Evolutionary conservation across 2,113 vertebrate species (phyloP), one percentile per base, ranked within the genome.

Genomic region (Eublepharis macularius): DNA sequence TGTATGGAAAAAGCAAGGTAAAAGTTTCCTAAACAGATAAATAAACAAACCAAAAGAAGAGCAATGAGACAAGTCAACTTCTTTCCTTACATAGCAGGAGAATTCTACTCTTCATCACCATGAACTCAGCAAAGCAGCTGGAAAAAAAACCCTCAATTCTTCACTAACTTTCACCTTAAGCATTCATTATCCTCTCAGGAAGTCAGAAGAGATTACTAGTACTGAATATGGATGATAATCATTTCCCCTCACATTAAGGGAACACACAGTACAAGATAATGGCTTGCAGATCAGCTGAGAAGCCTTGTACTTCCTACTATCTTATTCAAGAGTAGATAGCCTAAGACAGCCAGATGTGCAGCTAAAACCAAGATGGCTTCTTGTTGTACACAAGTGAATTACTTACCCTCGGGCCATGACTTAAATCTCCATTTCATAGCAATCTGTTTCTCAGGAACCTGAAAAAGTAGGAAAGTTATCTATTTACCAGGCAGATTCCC

Each of bases 391-490:
- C 0, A 75, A 16, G 49, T 29, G 34, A 80, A 87, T 65, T 86
- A 94, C 97, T 86, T 96, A 98, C 98, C 97, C 63, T 96, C 95
- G 81, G 98, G 98, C 98, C 98, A 99, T 26, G 97, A 97, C 91
- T 97, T 98, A 95, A 97, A 99, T 94, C 98, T 96, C 98, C 98
- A 99, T 82, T 97, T 98, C 98, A 99, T 98, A 36, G 95, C 92
- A 54, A 99, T 98, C 70, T 97, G 97, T 90, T 97, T 96, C 88
- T 98, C 97, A 2, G 97, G 96, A 65, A 98, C 96, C 98, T 98
- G 81, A 54, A 87, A 93, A 72, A 83, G 65, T 72, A 54, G 68
- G 13, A 87, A 75, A 89, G 19, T 16, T n/a, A 43, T 36, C 24
- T 60, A 72, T 12, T 14, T 74, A 74, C 14, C 32, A 41, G 43